Conservation (phyloP, 2,113 vertebrate genomes). For the Ailurus styani region DNA sequence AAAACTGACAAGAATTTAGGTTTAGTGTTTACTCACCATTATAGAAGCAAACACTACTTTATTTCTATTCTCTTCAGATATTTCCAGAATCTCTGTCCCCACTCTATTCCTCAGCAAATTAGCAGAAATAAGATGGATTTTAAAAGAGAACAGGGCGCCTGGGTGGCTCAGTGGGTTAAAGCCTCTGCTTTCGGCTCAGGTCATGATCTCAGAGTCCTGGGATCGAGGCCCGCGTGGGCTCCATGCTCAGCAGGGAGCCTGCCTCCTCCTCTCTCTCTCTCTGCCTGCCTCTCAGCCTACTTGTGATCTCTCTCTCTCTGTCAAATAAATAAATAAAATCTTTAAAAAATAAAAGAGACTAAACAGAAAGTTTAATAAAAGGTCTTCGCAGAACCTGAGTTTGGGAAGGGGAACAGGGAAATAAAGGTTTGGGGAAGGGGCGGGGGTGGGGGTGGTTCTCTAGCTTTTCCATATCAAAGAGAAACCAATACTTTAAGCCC, state of each 20-base stretch:
- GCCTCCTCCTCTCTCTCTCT: too few relatives aligned
- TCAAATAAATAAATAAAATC: too few relatives aligned
- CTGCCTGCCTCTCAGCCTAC: too few relatives aligned
- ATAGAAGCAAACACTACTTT: background rate
- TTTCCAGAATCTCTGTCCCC: background rate
- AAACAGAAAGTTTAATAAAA: background rate
- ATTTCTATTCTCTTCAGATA: background rate
- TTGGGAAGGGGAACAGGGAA: constrained; percentile 1
- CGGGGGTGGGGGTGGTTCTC: background rate
- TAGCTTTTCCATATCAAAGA: constrained; percentile 68
- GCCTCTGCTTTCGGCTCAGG: too few relatives aligned
- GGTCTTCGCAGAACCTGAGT: background rate
- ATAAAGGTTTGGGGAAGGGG: background rate
- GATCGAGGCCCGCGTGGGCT: too few relatives aligned
- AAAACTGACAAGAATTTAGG: background rate
- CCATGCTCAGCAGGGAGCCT: too few relatives aligned
- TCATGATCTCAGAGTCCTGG: too few relatives aligned
- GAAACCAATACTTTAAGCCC: constrained; percentile 48
- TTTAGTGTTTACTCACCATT: background rate
- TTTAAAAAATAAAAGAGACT: background rate
- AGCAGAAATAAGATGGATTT: background rate
- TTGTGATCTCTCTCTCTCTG: too few relatives aligned
- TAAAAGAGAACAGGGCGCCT: background rate
- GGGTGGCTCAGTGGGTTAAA: too few relatives aligned
- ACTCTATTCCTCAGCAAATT: background rate